phyloP scores from a whole-genome alignment of 2,797 vertebrate species.

The Pantherophis alleghaniensis region DNA sequence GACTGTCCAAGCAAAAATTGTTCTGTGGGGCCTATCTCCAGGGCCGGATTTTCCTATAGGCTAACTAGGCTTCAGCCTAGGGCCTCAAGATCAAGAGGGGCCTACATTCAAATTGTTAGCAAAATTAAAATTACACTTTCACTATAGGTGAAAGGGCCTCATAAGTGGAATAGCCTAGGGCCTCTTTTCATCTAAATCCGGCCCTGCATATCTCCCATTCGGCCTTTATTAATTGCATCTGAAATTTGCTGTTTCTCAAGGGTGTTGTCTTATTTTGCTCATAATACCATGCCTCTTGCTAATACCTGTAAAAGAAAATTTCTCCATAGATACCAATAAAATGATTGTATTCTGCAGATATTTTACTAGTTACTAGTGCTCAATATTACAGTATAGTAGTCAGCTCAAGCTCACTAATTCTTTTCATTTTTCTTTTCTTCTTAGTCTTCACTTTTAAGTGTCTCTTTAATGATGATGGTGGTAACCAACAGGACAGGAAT shows the following conservation, averaged over 20 bases:
- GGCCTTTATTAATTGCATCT: background rate
- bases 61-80: too few species aligned
- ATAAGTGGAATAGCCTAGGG: too few species aligned
- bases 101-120: too few species aligned
- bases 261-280: background rate
- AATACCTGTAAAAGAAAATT: background rate
- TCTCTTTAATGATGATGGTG: background rate
- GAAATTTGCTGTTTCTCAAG: background rate
- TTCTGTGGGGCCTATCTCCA: too few species aligned
- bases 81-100: too few species aligned
- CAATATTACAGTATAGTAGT: background rate
- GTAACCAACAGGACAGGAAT: constrained; percentile 27
- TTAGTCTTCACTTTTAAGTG: background rate
- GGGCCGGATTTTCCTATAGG: too few species aligned
- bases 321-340: background rate
- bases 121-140: too few species aligned
- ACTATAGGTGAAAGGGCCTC: too few species aligned
- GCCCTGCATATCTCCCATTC: background rate
- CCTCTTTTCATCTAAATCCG: too few species aligned
- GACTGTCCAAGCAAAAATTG: background rate
- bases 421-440: background rate
- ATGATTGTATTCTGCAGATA: background rate
- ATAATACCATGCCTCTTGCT: background rate
- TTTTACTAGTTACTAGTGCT: background rate
- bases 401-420: background rate